A percentile compares a stretch with the other conserved stretches of the same genome.
Conservation (phyloP, 2,797 vertebrate genomes). For the Tauraco hartlaubi region DNA sequence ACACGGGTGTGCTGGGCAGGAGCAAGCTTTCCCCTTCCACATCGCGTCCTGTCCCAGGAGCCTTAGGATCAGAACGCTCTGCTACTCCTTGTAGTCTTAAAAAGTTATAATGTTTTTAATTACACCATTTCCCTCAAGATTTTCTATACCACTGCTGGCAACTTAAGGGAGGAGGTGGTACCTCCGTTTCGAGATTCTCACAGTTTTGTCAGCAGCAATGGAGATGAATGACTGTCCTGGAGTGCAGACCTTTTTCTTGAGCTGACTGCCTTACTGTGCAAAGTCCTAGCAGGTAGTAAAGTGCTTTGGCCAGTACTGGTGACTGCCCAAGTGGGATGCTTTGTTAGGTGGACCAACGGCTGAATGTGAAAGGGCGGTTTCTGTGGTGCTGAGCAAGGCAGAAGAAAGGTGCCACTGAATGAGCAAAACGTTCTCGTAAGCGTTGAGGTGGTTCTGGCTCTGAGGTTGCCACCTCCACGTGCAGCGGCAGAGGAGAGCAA, state of each 20-base stretch:
- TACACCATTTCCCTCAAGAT: neutral
- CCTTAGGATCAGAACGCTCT: accelerated
- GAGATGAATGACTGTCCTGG: neutral
- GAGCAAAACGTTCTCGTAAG: neutral
- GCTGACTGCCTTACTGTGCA: neutral
- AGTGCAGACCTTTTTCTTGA: neutral
- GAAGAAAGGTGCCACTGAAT: neutral
- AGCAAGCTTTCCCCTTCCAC: neutral
- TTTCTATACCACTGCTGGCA: neutral
- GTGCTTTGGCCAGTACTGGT: neutral
- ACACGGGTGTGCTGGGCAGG: accelerated
- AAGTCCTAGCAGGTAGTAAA: neutral
- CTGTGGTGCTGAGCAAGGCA: neutral
- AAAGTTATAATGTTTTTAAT: neutral
- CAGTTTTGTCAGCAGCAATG: neutral
- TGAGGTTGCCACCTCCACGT: neutral
- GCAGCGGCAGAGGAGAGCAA: neutral
- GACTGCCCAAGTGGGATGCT: neutral
- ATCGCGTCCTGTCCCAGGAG: neutral
- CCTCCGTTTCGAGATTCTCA: neutral
- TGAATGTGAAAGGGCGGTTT: neutral
- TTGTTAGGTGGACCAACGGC: neutral
- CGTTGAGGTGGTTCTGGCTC: neutral
- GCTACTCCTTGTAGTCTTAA: neutral
- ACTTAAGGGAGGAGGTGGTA: neutral